Conservation (phyloP, 2,888 invertebrate genomes). For the Mamestra brassicae region DNA sequence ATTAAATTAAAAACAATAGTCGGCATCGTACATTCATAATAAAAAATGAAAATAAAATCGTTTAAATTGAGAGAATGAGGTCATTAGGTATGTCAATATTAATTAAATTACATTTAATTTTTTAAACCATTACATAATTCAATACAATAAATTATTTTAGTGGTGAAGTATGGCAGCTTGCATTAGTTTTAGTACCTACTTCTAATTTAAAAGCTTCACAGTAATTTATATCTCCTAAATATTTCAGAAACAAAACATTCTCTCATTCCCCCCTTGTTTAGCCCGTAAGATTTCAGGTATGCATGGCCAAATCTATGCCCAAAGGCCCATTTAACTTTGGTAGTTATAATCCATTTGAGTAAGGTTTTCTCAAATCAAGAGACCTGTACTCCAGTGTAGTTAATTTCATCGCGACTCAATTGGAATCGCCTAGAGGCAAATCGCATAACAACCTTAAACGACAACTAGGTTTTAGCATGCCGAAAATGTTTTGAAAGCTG, state of each 20-base stretch:
- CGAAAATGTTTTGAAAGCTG: not conserved
- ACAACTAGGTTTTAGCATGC: not conserved
- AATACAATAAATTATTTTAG: too few relatives aligned
- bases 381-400: too few relatives aligned
- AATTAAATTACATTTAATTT: too few relatives aligned
- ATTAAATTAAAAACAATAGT: too few relatives aligned
- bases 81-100: too few relatives aligned
- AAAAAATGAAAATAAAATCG: too few relatives aligned
- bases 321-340: conserved; percentile 5
- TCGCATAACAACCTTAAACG: too few relatives aligned
- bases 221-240: conserved; percentile 31
- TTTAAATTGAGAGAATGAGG: too few relatives aligned
- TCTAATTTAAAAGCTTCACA: conserved; percentile 29
- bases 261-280: conserved; percentile 10
- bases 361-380: not conserved
- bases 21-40: too few relatives aligned
- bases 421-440: too few relatives aligned
- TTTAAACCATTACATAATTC: too few relatives aligned
- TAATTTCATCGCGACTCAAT: too few relatives aligned
- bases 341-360: conserved; percentile 13
- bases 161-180: conserved; percentile 25
- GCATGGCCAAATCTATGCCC: not conserved
- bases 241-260: conserved; percentile 12
- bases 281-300: conserved; percentile 9
- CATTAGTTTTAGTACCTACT: conserved; percentile 35